Evolutionary conservation across 1,140 invertebrate genomes (phyloP).

Genomic region (Leptinotarsa defecta): DNA sequence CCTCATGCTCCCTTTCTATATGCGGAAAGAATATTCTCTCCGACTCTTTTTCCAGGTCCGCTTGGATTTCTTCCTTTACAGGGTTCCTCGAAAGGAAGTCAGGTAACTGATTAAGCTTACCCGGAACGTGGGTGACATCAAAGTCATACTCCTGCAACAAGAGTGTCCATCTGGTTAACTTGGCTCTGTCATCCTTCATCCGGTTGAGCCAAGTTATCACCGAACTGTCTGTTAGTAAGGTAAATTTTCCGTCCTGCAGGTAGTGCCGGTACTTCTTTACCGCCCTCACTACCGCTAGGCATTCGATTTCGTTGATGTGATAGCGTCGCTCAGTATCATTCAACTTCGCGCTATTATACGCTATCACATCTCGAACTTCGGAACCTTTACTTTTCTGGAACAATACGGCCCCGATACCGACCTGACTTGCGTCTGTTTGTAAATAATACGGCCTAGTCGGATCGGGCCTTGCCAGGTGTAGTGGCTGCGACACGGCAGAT

Average conservation of each 20-base stretch:
- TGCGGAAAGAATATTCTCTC: background rate
- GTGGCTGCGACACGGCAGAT: constrained; percentile 29
- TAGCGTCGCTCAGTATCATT: background rate
- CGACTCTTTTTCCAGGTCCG: too few relatives aligned
- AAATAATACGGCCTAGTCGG: constrained; percentile 46
- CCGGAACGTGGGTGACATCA: constrained; percentile 36
- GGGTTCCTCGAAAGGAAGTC: constrained; percentile 35
- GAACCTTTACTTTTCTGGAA: constrained; percentile 38
- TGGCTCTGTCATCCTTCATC: constrained; percentile 39
- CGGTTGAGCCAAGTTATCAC: constrained; percentile 42
- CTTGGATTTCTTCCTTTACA: background rate
- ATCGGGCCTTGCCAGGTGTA: constrained; percentile 37
- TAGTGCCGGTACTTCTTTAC: background rate
- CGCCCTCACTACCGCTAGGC: background rate
- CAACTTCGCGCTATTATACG: background rate
- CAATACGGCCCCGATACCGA: constrained; percentile 42
- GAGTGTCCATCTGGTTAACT: constrained; percentile 47
- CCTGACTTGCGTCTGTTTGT: constrained; percentile 49
- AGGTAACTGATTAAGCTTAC: constrained; percentile 42
- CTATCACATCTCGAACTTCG: background rate
- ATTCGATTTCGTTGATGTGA: background rate
- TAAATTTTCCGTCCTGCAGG: too few relatives aligned
- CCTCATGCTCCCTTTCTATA: background rate
- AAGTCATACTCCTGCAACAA: constrained; percentile 45
- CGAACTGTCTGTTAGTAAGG: constrained; percentile 32